Base-by-base conservation (phyloP, 2,797 vertebrate genomes). In the Malurus leucopterus region DNA sequence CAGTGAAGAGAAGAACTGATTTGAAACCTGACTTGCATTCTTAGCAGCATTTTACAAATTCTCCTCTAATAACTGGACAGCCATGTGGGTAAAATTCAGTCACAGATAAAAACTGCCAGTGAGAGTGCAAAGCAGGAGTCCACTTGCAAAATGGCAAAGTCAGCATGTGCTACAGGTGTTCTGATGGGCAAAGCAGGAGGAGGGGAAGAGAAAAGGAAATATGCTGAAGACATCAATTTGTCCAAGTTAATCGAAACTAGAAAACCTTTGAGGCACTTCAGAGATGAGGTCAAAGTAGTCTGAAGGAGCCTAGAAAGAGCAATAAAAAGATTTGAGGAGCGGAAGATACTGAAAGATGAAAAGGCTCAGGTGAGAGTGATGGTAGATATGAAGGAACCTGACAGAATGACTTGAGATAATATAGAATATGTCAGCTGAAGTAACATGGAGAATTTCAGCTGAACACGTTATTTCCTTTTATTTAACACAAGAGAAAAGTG, bases 171-270 rank as follows among this genome's bases (percentile, higher is more conserved):
- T 71, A 29, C 21, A 62, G 63, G 38, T 63, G 53, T 76, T 43
- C 43, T 8, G 1, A 38, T 50, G 75, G 64, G 64, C 38, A 90
- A 83, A 63, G 41, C 24, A 43, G 46, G 21, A 88, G 44, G 44
- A 73, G 11, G 8, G 15, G 43, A 53, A 80, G 29, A 59, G 40
- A 62, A 72, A 36, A 71, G 29, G 59, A 89, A 93, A 86, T 65
- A 24, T 27, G 51, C 59, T 75, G 89, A 91, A 86, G 72, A 46
- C 72, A 80, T 63, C 64, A 24, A 82, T 88, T 86, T 85, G 30
- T 63, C 21, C 75, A 68, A 43, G 64, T 89, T 83, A 91, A 90
- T 8, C 75, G 80, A 93, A 93, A 59, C 67, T 14, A 53, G 63
- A 84, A 86, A 89, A 43, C 23, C 34, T 32, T 15, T 27, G 73